A percentile compares a stretch with the other conserved stretches of the same genome.
Conservation (phyloP, 2,113 vertebrate genomes). For the Calonectris borealis region DNA sequence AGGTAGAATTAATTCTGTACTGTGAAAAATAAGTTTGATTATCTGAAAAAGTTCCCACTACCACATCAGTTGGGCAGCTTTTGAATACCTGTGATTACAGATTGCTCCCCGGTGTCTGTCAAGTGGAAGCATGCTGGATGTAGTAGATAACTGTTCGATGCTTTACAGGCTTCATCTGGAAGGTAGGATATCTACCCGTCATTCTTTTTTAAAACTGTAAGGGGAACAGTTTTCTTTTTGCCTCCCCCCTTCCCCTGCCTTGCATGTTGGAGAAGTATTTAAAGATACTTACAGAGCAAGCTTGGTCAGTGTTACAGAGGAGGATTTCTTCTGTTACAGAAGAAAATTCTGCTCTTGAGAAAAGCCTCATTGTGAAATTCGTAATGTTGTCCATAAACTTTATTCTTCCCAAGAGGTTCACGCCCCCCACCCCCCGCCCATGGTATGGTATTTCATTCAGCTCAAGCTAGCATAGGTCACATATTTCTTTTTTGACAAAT, state of each 20-base stretch:
- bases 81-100: constrained; percentile 62
- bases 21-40: not conserved
- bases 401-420: not conserved
- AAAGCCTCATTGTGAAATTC: not conserved
- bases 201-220: not conserved
- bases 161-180: constrained; percentile 92
- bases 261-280: not conserved
- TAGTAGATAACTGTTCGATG: constrained; percentile 85
- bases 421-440: not conserved
- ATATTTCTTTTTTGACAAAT: not conserved
- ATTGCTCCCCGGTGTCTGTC: constrained; percentile 70
- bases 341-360: not conserved
- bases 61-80: not conserved
- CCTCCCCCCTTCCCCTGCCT: not conserved
- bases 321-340: not conserved
- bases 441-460: not conserved
- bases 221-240: not conserved
- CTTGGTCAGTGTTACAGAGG: not conserved
- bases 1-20: not conserved
- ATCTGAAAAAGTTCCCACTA: not conserved
- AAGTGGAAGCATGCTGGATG: constrained; percentile 83
- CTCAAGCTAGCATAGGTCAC: not conserved
- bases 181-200: constrained; percentile 71
- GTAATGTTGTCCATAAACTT: not conserved
- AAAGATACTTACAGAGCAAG: not conserved